Evolutionary conservation across 30 jellyfish, hydroid and myxozoan species (phyloP).

Genomic region (Calvadosia cruxmelitensis): DNA sequence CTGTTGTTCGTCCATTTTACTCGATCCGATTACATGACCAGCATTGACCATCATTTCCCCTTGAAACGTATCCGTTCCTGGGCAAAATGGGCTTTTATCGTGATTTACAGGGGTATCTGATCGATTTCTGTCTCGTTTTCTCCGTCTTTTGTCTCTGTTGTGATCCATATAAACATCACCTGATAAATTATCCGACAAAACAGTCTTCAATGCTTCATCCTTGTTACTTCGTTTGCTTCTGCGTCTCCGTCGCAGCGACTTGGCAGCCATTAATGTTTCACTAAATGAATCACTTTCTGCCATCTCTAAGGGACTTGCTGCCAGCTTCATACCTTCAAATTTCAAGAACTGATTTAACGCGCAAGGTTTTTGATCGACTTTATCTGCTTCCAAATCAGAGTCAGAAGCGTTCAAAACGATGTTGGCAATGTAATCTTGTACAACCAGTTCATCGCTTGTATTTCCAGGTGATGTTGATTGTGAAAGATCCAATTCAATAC

Average conservation of each 20-base stretch:
- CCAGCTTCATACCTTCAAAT: neutral
- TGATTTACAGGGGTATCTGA: neutral
- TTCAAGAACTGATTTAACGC: too few relatives aligned
- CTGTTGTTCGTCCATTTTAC: neutral
- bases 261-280: constrained; percentile 36
- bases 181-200: neutral
- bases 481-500: constrained; percentile 29
- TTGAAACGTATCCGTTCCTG: neutral
- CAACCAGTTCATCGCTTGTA: constrained; percentile 72
- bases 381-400: constrained; percentile 55
- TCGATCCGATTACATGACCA: too few relatives aligned
- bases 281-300: constrained; percentile 91
- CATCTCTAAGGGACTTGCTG: constrained; percentile 51
- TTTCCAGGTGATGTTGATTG: constrained; percentile 34
- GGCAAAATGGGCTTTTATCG: neutral
- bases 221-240: constrained; percentile 40
- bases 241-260: constrained; percentile 23
- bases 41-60: neutral
- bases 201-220: neutral
- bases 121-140: neutral
- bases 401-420: constrained; percentile 49
- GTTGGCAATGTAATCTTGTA: constrained; percentile 70
- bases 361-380: neutral
- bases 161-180: neutral
- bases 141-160: neutral